phyloP scores from a whole-genome alignment of 92 coral and sea anemone species.

The Metridium senile region DNA sequence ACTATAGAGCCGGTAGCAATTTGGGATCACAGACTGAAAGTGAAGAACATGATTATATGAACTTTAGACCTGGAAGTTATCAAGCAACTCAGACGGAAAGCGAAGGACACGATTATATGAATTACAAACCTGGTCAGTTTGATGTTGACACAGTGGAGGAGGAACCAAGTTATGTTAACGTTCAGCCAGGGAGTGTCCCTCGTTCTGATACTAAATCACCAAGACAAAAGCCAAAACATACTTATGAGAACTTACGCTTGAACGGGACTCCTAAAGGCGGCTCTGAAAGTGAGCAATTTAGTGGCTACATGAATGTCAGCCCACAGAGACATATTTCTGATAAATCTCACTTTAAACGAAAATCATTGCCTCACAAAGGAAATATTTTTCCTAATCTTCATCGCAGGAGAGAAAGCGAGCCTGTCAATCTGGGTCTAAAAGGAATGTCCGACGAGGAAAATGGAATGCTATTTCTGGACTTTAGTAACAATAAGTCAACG shows the following conservation, averaged over 20 bases:
- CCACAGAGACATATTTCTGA: slow-evolving; percentile 28
- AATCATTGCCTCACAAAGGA: neutral
- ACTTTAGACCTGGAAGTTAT: slow-evolving; percentile 54
- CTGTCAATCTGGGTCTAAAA: slow-evolving; percentile 18
- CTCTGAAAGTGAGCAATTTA: slow-evolving; percentile 39
- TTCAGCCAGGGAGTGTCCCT: slow-evolving; percentile 23
- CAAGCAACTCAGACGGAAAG: no score
- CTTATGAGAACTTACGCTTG: slow-evolving; percentile 64
- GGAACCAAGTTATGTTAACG: slow-evolving; percentile 58
- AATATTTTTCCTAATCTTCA: slow-evolving; percentile 15
- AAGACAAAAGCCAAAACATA: slow-evolving; percentile 26
- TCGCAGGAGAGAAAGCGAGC: slow-evolving; percentile 73
- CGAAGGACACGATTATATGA: no score
- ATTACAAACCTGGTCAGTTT: no score
- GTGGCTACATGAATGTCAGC: slow-evolving; percentile 65
- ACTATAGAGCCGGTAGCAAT: slow-evolving; percentile 2
- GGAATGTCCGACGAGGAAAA: slow-evolving; percentile 23
- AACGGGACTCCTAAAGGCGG: slow-evolving; percentile 41
- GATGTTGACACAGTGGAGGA: no score
- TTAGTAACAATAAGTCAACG: slow-evolving; percentile 21
- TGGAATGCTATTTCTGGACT: slow-evolving; percentile 31
- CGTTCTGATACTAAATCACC: slow-evolving; percentile 6
- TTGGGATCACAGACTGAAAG: neutral
- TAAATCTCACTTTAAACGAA: neutral
- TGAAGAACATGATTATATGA: slow-evolving; percentile 47